Evolutionary conservation across 2,797 vertebrate genomes (phyloP).

Genomic region (Leptodactylus fallax): DNA sequence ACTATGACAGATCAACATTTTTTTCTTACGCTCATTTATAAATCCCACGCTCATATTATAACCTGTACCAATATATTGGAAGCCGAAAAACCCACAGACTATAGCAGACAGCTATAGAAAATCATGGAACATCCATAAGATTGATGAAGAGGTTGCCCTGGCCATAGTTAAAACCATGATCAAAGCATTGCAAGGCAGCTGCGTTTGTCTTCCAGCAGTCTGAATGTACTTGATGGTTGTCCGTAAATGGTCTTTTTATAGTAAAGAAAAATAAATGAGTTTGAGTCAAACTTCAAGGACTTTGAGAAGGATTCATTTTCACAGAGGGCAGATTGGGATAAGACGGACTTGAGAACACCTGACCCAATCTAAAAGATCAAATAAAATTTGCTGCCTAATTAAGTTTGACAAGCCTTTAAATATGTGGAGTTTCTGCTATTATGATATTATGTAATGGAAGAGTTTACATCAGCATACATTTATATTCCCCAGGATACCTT

Average conservation of each 20-base stretch:
- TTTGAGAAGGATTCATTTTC: conserved; percentile 9
- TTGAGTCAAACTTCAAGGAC: conserved; percentile 40
- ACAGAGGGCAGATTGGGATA: conserved; percentile 30
- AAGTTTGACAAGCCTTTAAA: conserved; percentile 44
- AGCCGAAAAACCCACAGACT: too few species aligned
- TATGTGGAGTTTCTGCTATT: conserved; percentile 27
- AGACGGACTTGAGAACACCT: conserved; percentile 19
- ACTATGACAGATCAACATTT: too few species aligned
- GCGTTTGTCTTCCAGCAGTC: too few species aligned
- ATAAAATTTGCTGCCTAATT: conserved; percentile 42
- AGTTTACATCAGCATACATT: conserved; percentile 27
- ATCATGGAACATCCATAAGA: too few species aligned
- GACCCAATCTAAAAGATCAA: conserved; percentile 42
- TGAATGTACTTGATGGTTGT: too few species aligned
- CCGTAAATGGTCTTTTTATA: background rate
- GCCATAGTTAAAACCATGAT: too few species aligned
- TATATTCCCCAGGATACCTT: conserved; percentile 13
- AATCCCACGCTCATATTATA: too few species aligned
- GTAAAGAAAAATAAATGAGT: conserved; percentile 19
- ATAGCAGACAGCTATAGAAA: too few species aligned
- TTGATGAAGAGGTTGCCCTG: too few species aligned
- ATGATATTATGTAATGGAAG: conserved; percentile 47
- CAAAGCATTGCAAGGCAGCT: too few species aligned
- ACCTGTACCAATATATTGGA: too few species aligned
- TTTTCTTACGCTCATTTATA: too few species aligned